Evolutionary conservation across 2,888 invertebrate genomes (phyloP).

Genomic region (Tortrix viridana): DNA sequence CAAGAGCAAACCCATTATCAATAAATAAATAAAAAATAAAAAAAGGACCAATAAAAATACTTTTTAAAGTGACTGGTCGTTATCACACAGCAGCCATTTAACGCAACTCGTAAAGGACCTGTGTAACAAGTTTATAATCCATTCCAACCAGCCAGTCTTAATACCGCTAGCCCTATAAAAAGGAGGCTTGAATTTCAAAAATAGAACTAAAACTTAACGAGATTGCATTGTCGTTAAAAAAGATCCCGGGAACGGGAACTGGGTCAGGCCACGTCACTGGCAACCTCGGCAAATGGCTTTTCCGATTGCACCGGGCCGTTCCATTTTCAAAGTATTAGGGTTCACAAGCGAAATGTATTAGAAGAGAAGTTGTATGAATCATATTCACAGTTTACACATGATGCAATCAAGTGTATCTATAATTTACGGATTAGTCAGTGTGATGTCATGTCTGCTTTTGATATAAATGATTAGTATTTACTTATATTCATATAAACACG

Average conservation of each 20-base stretch:
- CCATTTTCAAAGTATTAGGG: slow-evolving; percentile 44
- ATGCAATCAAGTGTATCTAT: too few relatives aligned
- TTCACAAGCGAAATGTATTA: slow-evolving; percentile 7
- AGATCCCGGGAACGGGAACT: slow-evolving; percentile 47
- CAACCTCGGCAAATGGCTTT: slow-evolving; percentile 59
- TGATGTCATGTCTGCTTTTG: slow-evolving; percentile 1
- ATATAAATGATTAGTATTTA: neutral
- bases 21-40: too few relatives aligned
- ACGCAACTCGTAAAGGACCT: slow-evolving; percentile 10
- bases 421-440: neutral
- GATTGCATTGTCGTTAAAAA: slow-evolving; percentile 62
- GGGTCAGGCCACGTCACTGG: slow-evolving; percentile 59
- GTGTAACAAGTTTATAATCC: slow-evolving; percentile 20
- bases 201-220: slow-evolving; percentile 50
- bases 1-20: too few relatives aligned
- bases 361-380: neutral
- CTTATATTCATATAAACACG: neutral
- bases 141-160: neutral
- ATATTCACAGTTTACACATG: too few relatives aligned
- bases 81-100: neutral
- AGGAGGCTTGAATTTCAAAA: slow-evolving; percentile 16
- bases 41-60: too few relatives aligned
- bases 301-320: slow-evolving; percentile 52
- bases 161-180: neutral
- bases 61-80: slow-evolving; percentile 3